Conservation (phyloP, 2,797 vertebrate species). For the Bryconaethiops microstoma region DNA sequence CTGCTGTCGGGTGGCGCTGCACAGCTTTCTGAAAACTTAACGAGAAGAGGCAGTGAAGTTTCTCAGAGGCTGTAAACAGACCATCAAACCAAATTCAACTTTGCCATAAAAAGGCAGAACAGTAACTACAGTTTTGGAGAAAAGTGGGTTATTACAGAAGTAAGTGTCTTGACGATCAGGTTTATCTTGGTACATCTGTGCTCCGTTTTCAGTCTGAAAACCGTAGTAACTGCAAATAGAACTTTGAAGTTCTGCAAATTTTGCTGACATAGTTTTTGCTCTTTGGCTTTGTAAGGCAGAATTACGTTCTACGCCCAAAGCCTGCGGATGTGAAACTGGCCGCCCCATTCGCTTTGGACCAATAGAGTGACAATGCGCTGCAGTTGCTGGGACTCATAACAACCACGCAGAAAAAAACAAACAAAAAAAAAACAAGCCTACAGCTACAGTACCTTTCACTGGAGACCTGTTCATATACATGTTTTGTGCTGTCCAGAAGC, state of each 20-base stretch:
- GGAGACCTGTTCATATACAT: neutral
- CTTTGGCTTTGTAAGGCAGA: conserved; percentile 4
- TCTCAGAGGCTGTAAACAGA: neutral
- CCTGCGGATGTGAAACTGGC: neutral
- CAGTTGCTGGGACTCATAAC: neutral
- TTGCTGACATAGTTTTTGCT: neutral
- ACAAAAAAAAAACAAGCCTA: neutral
- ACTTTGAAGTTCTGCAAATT: neutral
- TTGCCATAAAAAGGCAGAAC: neutral
- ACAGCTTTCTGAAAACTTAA: neutral
- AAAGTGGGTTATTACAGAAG: neutral
- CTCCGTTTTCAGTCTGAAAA: neutral
- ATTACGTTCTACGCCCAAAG: neutral
- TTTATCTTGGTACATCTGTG: neutral
- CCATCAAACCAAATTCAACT: conserved; percentile 46
- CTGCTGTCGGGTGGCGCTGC: neutral
- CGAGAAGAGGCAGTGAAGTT: conserved; percentile 9
- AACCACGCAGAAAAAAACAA: neutral
- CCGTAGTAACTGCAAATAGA: neutral
- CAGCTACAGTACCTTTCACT: neutral
- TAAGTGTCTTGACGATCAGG: neutral
- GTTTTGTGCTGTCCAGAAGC: neutral
- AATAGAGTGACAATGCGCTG: neutral
- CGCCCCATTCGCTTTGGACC: neutral
- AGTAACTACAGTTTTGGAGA: neutral